Evolutionary conservation across 1,140 invertebrate species (phyloP), one percentile per base, ranked within the genome.

Genomic region (Monomorium pharaonis): DNA sequence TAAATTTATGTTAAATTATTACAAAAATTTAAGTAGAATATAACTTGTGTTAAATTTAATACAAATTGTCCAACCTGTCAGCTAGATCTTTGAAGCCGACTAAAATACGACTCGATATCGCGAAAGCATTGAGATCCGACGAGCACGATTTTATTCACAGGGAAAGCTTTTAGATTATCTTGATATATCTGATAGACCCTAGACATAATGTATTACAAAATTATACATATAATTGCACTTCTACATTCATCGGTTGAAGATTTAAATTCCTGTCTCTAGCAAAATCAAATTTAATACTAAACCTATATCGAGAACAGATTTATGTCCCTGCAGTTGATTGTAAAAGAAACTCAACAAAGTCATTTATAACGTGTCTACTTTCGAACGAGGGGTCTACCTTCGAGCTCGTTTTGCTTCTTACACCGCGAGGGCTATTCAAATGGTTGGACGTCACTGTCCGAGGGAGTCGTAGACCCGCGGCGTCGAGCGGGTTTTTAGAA

Each of bases 21-120:
- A 37, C 37, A 37, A 37, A 37, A 37, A 3, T 37, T 37, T 37
- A 3, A 37, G 4, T 37, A 7, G 37, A 37, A 37, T 37, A 37
- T 37, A 37, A 37, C n/a, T n/a, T n/a, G 7, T 37, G 37, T 7
- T 37, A 37, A 37, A 37, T 37, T 37, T 37, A 37, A 37, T 7
- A 37, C 37, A 37, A 37, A 37, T 5, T 37, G 3, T 3, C 37
- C 37, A 37, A 3, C 7, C 37, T 56, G 84, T 84, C 72, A 84
- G 9, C 42, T 54, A 18, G 24, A 51, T 89, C 84, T 88, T 89
- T 80, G 78, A 89, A 90, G 37, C 62, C 51, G 70, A 78, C 47
- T 89, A 67, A 90, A 86, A 74, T 88, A 85, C 60, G 65, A 85
- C 49, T 62, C 54, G 62, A 33, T 70, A 78, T 12, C 70, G 14